phyloP scores from a whole-genome alignment of 2,797 vertebrate species.

The Ambastaia sidthimunki region DNA sequence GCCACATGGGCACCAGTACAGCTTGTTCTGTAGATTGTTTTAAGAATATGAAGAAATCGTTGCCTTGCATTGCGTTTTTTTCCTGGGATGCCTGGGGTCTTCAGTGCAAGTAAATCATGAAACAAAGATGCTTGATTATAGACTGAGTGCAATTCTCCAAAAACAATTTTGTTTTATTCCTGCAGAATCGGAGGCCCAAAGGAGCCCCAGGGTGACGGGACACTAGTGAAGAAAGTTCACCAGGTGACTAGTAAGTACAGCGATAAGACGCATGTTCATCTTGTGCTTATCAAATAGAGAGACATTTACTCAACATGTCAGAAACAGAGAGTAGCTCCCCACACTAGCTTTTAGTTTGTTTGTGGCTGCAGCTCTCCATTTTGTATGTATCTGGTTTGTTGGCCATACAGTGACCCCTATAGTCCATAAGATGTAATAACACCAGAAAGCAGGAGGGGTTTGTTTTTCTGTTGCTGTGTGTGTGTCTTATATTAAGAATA shows the following conservation, averaged over 20 bases:
- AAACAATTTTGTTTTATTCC: not conserved
- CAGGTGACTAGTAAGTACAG: conserved; percentile 90
- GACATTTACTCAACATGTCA: not conserved
- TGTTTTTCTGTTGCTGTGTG: too few species aligned
- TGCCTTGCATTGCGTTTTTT: not conserved
- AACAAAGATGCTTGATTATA: not conserved
- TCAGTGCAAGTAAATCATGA: not conserved
- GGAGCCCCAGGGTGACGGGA: conserved; percentile 78
- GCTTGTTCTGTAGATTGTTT: not conserved
- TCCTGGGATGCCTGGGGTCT: too few species aligned
- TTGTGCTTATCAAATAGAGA: not conserved
- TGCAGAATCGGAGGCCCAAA: conserved; percentile 87
- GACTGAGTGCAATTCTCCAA: not conserved
- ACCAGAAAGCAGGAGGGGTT: not conserved
- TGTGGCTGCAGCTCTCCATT: not conserved
- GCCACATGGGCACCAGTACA: not conserved
- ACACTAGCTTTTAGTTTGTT: not conserved
- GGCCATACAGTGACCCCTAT: conserved; percentile 9
- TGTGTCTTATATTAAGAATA: too few species aligned
- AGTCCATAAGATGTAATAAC: conserved; percentile 19
- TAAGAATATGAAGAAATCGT: not conserved
- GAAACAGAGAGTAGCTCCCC: not conserved
- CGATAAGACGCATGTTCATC: conserved; percentile 43
- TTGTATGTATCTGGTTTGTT: not conserved
- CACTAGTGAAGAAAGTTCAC: conserved; percentile 88